These are phyloP conservation scores for Zootermopsis nevadensis DNA, from an alignment of 2,888 invertebrate genomes.

Conservation along the genomic window DNA sequence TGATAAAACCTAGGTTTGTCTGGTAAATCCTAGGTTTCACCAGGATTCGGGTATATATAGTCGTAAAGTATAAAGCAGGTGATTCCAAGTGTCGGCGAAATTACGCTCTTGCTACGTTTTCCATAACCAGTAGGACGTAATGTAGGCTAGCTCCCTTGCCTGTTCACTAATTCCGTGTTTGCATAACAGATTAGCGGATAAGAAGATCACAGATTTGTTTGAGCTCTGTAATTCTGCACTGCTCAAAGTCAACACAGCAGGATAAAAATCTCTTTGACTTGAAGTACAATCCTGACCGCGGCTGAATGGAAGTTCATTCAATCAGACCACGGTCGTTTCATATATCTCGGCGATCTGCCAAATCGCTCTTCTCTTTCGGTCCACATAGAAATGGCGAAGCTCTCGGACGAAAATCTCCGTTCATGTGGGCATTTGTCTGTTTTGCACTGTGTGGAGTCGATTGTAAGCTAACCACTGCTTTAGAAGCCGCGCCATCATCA, in stretches of 20 bases:
- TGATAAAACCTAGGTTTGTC: too few species aligned
- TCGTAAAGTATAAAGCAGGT: too few species aligned
- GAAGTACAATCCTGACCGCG: background rate
- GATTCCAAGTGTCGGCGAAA: background rate
- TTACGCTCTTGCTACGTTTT: background rate
- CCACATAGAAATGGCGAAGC: background rate
- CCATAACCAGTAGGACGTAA: background rate
- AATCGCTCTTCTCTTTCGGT: conserved; percentile 3
- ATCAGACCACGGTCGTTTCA: background rate
- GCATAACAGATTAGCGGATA: background rate
- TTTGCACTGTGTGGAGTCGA: background rate
- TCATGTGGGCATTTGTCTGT: background rate
- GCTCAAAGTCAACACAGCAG: conserved; percentile 6
- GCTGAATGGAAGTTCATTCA: background rate
- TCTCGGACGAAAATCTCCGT: background rate
- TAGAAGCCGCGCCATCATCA: too few species aligned
- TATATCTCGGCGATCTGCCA: background rate
- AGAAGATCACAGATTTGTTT: conserved; percentile 1
- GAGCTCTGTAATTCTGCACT: background rate
- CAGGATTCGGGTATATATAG: too few species aligned
- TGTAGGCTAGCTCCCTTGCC: background rate
- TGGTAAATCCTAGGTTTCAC: too few species aligned
- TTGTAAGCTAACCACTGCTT: background rate
- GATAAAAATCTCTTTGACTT: conserved; percentile 8
- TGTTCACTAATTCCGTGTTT: background rate